A percentile compares a stretch with the other conserved stretches of the same genome.
Conservation (phyloP, 2,888 invertebrate species). For the Tipula confusa region DNA sequence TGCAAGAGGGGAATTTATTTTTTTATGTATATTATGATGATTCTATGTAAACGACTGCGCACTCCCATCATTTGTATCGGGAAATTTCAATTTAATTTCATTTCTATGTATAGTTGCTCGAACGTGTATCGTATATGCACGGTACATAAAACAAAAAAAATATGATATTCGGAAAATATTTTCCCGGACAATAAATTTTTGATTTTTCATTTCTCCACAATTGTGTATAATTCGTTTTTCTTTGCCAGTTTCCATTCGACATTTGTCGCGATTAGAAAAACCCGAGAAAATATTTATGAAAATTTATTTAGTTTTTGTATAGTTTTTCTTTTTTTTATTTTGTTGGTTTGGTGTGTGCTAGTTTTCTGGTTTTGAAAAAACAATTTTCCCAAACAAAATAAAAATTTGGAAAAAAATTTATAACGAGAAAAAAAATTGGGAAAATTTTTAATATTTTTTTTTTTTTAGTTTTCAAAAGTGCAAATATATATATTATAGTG, state of each 20-base stretch:
- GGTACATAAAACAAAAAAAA: background rate
- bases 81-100: background rate
- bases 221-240: constrained; percentile 26
- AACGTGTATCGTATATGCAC: background rate
- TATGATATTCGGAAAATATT: background rate
- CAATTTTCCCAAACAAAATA: background rate
- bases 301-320: constrained; percentile 12
- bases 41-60: background rate
- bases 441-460: background rate
- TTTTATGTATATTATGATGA: background rate
- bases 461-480: too few relatives aligned
- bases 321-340: background rate
- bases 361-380: background rate
- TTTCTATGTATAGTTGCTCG: background rate
- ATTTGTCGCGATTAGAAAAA: constrained; percentile 27
- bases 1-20: background rate
- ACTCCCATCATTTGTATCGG: background rate
- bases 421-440: background rate
- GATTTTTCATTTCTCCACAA: constrained; percentile 27
- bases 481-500: background rate
- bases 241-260: constrained; percentile 29
- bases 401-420: background rate
- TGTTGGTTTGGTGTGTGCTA: background rate
- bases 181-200: constrained; percentile 27
- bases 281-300: background rate